Evolutionary conservation across 2,888 invertebrate species (phyloP), one percentile per base, ranked within the genome.

Genomic region (Acanthosoma haemorrhoidale): DNA sequence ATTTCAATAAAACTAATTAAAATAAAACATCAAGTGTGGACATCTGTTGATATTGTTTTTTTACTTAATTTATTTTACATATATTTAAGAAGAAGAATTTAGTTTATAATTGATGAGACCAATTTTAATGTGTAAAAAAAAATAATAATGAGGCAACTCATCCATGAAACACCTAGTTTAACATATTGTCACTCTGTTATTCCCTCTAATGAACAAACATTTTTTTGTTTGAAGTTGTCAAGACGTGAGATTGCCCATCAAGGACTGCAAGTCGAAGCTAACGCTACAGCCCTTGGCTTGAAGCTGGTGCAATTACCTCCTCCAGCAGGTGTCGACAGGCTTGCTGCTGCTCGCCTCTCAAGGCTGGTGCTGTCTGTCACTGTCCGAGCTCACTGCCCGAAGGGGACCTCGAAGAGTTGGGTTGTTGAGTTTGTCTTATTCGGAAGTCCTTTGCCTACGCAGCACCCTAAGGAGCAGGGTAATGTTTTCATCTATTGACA

Each of bases 191-290:
- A n/a, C n/a, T n/a, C n/a, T n/a, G n/a, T n/a, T n/a, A n/a, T n/a
- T n/a, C n/a, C n/a, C n/a, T 36, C 8, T 36, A 36, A 36, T 36
- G 6, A 9, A 9, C 8, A 36, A 36, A 36, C 36, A 36, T 9
- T 16, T 29, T 68, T 68, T 69, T 72, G 69, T 70, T 76, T 77
- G 13, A 76, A 90, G 89, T 78, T 93, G 73, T 88, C 90, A 21
- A 86, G 86, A 71, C 85, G 90, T 73, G 91, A 90, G 73, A 92
- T 96, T 74, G 88, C 91, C 36, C 95, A 96, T 81, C 93, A 94
- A 80, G 96, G 95, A 8, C 84, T 96, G 67, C 93, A 94, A 80
- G 91, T 95, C 0, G 96, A 96, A 81, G 92, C 94, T 70, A 91
- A 93, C 79, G 96, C 95, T 0, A 90, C 92, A 0, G 92, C 92